Evolutionary conservation across 2,797 vertebrate species (phyloP).

Genomic region (Thamnophis elegans): DNA sequence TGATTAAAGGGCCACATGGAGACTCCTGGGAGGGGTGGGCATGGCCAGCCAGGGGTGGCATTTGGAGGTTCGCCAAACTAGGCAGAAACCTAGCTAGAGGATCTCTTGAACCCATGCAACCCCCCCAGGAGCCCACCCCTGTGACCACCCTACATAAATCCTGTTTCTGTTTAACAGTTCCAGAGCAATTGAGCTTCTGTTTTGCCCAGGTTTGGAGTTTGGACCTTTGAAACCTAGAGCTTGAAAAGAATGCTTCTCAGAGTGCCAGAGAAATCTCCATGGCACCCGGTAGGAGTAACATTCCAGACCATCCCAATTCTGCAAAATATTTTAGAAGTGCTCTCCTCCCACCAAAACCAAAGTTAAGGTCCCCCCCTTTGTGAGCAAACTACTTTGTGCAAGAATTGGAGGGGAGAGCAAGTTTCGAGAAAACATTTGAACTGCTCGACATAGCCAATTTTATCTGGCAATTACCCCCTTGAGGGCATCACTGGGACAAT

Average conservation of each 20-base stretch:
- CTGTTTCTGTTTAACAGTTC: too few relatives aligned
- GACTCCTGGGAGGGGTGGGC: too few relatives aligned
- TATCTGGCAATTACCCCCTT: neutral
- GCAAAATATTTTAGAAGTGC: neutral
- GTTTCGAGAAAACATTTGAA: constrained; percentile 38
- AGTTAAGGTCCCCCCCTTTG: neutral
- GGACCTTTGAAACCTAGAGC: too few relatives aligned
- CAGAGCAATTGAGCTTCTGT: too few relatives aligned
- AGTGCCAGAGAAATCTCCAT: neutral
- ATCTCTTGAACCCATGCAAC: too few relatives aligned
- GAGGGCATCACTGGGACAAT: constrained; percentile 32
- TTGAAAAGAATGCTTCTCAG: neutral
- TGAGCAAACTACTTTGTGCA: neutral
- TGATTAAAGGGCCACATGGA: too few relatives aligned
- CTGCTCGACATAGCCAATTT: neutral
- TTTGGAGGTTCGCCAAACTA: too few relatives aligned
- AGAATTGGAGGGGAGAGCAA: neutral
- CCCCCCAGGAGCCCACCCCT: too few relatives aligned
- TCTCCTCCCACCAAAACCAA: neutral
- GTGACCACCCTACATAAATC: too few relatives aligned
- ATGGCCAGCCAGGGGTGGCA: too few relatives aligned
- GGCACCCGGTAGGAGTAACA: neutral
- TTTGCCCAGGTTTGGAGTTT: too few relatives aligned
- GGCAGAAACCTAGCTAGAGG: too few relatives aligned
- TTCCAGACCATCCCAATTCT: neutral